A percentile compares a stretch with the other conserved stretches of the same genome.
phyloP scores from a whole-genome alignment of 30 jellyfish, hydroid and myxozoan species.

The Cassiopea xamachana region DNA sequence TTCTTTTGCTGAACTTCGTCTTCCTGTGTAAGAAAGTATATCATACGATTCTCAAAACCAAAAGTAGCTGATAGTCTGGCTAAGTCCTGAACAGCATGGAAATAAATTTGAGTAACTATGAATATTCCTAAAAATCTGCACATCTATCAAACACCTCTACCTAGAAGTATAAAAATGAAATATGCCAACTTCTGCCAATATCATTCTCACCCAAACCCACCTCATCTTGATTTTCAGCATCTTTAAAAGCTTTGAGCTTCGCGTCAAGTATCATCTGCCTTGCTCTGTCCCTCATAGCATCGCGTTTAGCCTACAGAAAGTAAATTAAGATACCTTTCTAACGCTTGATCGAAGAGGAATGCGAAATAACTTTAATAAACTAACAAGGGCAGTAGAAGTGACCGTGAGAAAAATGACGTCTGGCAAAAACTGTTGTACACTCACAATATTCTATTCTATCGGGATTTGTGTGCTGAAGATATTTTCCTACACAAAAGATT shows the following conservation, averaged over 20 bases:
- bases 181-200: too few species aligned
- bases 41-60: neutral
- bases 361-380: neutral
- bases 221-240: slow-evolving; percentile 26
- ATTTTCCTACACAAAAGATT: too few species aligned
- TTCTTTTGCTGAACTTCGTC: slow-evolving; percentile 70
- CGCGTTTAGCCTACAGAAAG: slow-evolving; percentile 72
- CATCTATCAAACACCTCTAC: too few species aligned
- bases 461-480: too few species aligned
- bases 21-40: slow-evolving; percentile 5
- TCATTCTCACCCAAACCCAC: neutral
- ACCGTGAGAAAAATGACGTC: neutral
- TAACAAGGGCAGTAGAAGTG: neutral
- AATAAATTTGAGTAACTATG: too few species aligned
- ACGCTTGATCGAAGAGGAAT: neutral
- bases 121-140: too few species aligned
- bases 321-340: neutral
- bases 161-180: too few species aligned
- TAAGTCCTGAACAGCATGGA: too few species aligned
- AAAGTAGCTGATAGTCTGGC: too few species aligned
- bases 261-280: slow-evolving; percentile 86
- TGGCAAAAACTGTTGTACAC: too few species aligned
- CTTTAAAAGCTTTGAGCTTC: slow-evolving; percentile 60
- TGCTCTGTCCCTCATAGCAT: slow-evolving; percentile 85
- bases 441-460: too few species aligned